Conservation (phyloP, 2,888 invertebrate species). For the Cephus pulcher region DNA sequence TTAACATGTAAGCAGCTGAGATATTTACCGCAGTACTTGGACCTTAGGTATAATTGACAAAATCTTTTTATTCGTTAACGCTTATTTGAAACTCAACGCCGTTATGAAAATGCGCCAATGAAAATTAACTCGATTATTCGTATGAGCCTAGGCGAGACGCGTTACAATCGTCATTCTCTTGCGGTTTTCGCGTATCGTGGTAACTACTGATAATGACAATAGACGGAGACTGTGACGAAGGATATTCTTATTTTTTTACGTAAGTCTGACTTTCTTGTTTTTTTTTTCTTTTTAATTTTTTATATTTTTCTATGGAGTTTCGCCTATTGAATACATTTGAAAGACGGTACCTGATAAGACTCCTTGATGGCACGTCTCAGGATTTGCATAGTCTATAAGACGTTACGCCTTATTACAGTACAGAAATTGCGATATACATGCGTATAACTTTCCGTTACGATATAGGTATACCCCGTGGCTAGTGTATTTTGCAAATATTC, state of each 20-base stretch:
- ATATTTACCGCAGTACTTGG: neutral
- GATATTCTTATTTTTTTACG: no score
- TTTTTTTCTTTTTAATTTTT: neutral
- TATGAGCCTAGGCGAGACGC: neutral
- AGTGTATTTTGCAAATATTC: neutral
- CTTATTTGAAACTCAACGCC: neutral
- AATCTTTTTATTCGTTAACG: neutral
- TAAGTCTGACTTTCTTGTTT: no score
- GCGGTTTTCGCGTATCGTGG: neutral
- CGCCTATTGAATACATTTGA: neutral
- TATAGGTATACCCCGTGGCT: neutral
- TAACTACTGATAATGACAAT: neutral
- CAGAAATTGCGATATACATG: neutral
- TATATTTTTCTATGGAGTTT: neutral
- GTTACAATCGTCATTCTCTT: neutral
- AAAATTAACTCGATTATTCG: neutral
- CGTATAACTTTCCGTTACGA: neutral
- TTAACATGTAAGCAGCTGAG: neutral
- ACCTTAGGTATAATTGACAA: no score
- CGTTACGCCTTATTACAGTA: neutral
- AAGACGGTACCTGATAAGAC: neutral
- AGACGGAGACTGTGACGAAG: neutral
- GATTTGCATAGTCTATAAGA: neutral
- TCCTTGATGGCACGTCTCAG: neutral
- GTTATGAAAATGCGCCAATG: neutral